Conservation (phyloP, 2,113 vertebrate genomes). For the Calidris pygmaea region DNA sequence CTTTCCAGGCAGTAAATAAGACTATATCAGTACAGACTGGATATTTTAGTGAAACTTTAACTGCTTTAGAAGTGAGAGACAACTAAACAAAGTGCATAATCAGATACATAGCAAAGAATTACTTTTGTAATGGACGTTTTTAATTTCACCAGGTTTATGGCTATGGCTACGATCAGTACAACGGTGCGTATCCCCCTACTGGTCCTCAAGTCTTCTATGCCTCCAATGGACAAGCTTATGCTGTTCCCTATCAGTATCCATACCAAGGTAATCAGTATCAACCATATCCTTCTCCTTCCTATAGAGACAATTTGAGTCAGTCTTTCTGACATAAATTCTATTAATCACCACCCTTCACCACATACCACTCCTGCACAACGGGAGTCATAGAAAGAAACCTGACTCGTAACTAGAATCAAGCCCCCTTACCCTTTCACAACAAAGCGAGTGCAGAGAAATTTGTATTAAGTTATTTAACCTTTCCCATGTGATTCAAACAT, state of each 20-base stretch:
- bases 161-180: conserved; percentile 74
- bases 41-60: neutral
- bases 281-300: neutral
- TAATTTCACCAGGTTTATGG: conserved; percentile 70
- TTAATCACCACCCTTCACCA: neutral
- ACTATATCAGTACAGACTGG: neutral
- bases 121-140: neutral
- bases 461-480: neutral
- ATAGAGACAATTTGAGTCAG: neutral
- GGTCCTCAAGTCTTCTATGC: conserved; percentile 75
- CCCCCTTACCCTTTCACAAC: neutral
- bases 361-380: neutral
- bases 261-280: conserved; percentile 70
- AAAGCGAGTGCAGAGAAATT: neutral
- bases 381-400: neutral
- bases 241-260: conserved; percentile 74
- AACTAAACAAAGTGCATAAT: neutral
- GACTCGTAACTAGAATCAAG: neutral
- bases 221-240: conserved; percentile 75
- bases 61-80: neutral
- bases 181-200: conserved; percentile 45
- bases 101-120: neutral
- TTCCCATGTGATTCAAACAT: neutral
- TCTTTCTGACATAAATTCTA: neutral
- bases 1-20: neutral